These are phyloP conservation scores for Campoletis sonorensis DNA, from an alignment of 1,140 invertebrate species.

Conservation along the genomic window DNA sequence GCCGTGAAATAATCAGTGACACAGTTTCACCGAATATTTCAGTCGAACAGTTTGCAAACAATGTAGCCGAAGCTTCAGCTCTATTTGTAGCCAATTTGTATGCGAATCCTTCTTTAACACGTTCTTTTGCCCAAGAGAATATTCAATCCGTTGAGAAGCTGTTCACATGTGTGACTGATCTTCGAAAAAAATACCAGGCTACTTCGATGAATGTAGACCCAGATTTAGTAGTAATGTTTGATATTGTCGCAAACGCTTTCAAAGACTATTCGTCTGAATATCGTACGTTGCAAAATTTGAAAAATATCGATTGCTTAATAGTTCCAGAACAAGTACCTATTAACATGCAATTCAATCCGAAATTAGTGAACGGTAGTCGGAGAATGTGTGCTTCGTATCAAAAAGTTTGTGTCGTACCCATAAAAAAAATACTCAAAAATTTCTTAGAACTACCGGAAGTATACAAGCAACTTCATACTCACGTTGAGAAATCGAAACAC, in stretches of 20 bases:
- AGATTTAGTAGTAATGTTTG: not conserved
- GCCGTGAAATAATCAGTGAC: not conserved
- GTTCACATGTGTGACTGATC: not conserved
- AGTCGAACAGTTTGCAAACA: not conserved
- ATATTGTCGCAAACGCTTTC: not conserved
- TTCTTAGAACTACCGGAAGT: slow-evolving; percentile 42
- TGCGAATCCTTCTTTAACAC: not conserved
- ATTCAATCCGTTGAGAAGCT: not conserved
- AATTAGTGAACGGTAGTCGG: not conserved
- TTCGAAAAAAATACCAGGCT: not conserved
- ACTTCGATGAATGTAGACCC: not conserved
- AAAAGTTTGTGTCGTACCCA: slow-evolving; percentile 3
- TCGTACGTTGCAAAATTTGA: not conserved
- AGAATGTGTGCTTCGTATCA: not conserved
- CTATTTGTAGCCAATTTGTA: slow-evolving; percentile 14
- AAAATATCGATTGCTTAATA: not conserved
- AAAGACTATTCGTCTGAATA: slow-evolving; percentile 6
- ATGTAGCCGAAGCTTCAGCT: not conserved
- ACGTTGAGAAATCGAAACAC: not conserved
- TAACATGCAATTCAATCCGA: not conserved
- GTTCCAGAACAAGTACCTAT: not conserved
- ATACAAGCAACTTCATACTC: not conserved
- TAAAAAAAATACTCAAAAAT: not conserved
- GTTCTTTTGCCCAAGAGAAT: slow-evolving; percentile 9
- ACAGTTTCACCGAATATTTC: not conserved